Evolutionary conservation across 2,113 vertebrate species (phyloP).

Genomic region (Crocuta crocuta): DNA sequence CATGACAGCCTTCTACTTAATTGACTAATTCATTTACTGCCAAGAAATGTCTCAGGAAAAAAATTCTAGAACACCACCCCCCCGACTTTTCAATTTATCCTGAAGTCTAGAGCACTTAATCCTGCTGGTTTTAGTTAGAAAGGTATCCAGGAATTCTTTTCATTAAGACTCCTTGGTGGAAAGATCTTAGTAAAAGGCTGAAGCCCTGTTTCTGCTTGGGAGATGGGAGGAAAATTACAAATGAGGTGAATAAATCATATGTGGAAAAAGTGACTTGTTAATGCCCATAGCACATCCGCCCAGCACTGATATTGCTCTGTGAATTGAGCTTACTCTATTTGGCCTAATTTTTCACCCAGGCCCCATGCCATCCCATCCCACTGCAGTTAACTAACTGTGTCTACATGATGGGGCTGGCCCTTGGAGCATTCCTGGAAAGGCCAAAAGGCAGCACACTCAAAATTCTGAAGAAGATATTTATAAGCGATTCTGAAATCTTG

Average conservation of each 20-base stretch:
- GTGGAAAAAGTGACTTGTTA: conserved; percentile 10
- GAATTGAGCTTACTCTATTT: background rate
- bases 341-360: conserved; percentile 30
- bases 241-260: conserved; percentile 19
- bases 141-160: conserved; percentile 20
- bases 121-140: conserved; percentile 7
- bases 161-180: background rate
- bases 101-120: conserved; percentile 37
- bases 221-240: background rate
- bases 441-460: conserved; percentile 39
- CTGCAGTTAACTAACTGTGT: background rate
- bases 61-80: background rate
- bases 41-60: conserved; percentile 50
- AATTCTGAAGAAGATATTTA: conserved; percentile 25
- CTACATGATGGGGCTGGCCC: background rate
- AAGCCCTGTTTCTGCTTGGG: background rate
- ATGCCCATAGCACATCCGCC: background rate
- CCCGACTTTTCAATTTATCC: background rate
- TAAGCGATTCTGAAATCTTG: background rate
- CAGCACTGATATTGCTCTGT: background rate
- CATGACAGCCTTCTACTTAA: background rate
- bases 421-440: conserved; percentile 45
- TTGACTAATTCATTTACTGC: background rate
- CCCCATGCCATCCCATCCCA: background rate
- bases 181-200: background rate